Base-by-base conservation (phyloP, 2,797 vertebrate genomes). In the Chelidonichthys spinosus region DNA sequence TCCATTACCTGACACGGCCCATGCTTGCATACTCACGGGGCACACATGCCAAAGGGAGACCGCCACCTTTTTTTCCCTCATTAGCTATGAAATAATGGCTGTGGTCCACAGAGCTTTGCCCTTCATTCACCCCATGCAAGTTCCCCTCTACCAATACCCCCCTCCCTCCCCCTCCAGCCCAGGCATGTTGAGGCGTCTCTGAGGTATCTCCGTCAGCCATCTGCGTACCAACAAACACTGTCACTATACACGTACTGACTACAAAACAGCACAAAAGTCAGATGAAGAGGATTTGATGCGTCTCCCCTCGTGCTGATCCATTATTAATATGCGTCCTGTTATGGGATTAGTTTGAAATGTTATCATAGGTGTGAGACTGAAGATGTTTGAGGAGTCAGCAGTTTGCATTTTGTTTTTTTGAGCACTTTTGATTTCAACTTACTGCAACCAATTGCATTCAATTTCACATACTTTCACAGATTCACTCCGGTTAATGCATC, bases 61-160 rank as follows among this genome's bases (percentile, higher is more conserved):
- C 58, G 69, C 71, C 67, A 71, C 74, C 68, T 76, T 78, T 63
- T 74, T 78, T 63, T 74, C 81, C 72, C 72, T 90, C 82, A 89
- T 87, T 90, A 89, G 81, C 79, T 70, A 32, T 78, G 76, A 88
- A 87, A 72, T 87, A 92, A 90, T 90, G 81, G 78, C 77, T 77
- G 35, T 59, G 47, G 78, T 90, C 88, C 85, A 70, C 72, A 72
- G 90, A 87, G 90, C 64, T 43, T 69, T 78, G 67, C 53, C 15
- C 69, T 70, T 64, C 35, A 72, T 42, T 71, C 63, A 69, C 54
- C 42, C 64, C 73, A 64, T 62, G 62, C 78, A 64, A 44, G 66
- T 68, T 61, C 65, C 65, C 66, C 66, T 14, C 43, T 33, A 68
- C 63, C 69, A 67, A 63, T 44, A 42, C 47, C 9, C n/a, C n/a